Evolutionary conservation across 2,113 vertebrate genomes (phyloP).

Genomic region (Ranitomeya imitator): DNA sequence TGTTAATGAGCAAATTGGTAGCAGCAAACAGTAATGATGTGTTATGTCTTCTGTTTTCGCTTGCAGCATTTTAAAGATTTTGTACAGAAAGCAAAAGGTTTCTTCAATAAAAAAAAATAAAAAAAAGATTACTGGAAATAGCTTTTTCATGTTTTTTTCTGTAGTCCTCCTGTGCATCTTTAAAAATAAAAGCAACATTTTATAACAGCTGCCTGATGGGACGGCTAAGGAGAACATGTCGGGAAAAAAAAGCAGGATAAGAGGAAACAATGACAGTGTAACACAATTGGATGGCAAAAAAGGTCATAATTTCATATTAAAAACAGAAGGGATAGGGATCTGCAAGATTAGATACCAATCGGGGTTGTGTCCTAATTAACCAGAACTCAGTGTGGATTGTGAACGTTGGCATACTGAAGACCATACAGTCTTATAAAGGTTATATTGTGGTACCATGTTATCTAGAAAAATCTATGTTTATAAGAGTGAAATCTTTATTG

Average conservation of each 20-base stretch:
- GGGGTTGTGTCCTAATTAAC: not conserved
- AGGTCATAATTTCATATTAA: not conserved
- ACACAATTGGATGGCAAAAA: not conserved
- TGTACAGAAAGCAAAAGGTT: not conserved
- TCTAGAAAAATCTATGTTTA: too few species aligned
- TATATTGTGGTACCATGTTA: too few species aligned
- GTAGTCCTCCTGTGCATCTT: not conserved
- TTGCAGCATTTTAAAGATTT: not conserved
- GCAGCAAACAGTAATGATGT: not conserved
- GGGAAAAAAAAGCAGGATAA: not conserved
- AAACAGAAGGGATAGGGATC: not conserved
- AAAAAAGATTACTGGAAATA: not conserved
- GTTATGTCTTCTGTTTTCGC: not conserved
- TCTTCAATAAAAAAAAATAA: not conserved
- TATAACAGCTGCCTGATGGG: not conserved
- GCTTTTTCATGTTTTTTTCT: slow-evolving; percentile 3
- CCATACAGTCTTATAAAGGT: not conserved
- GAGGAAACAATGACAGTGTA: not conserved
- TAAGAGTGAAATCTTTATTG: too few species aligned
- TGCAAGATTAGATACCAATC: not conserved
- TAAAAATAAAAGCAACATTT: not conserved
- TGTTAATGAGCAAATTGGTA: not conserved
- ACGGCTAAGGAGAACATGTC: not conserved
- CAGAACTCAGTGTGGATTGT: not conserved
- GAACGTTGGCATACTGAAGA: not conserved